Evolutionary conservation across 2,113 vertebrate genomes (phyloP).

Genomic region (Falco punctatus): DNA sequence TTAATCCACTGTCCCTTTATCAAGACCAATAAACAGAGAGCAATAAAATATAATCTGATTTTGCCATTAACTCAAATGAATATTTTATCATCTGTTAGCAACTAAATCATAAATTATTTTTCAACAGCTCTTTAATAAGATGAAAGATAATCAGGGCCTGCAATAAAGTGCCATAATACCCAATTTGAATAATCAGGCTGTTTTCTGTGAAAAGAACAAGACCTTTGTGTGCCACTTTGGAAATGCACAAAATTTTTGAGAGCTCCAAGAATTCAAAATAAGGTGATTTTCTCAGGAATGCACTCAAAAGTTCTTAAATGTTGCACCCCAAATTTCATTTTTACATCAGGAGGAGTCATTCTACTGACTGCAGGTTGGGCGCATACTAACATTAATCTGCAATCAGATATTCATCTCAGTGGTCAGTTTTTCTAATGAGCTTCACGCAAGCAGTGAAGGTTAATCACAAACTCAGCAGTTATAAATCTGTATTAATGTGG

Average conservation of each 20-base stretch:
- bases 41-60: conserved; percentile 75
- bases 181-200: conserved; percentile 24
- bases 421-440: neutral
- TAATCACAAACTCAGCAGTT: neutral
- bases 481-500: neutral
- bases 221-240: neutral
- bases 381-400: neutral
- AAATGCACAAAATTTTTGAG: neutral
- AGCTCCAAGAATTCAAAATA: neutral
- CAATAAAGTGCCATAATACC: neutral
- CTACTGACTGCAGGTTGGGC: rapidly evolving
- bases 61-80: conserved; percentile 70
- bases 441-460: neutral
- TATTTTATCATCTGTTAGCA: conserved; percentile 73
- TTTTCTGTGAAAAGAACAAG: conserved; percentile 20
- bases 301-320: neutral
- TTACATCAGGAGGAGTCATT: neutral
- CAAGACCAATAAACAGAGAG: conserved; percentile 68
- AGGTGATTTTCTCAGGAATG: neutral
- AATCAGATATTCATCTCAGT: neutral
- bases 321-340: neutral
- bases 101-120: conserved; percentile 75
- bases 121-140: conserved; percentile 71
- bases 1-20: conserved; percentile 62
- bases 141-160: conserved; percentile 54